Evolutionary conservation across 2,888 invertebrate genomes (phyloP).

Genomic region (Urechis unicinctus): DNA sequence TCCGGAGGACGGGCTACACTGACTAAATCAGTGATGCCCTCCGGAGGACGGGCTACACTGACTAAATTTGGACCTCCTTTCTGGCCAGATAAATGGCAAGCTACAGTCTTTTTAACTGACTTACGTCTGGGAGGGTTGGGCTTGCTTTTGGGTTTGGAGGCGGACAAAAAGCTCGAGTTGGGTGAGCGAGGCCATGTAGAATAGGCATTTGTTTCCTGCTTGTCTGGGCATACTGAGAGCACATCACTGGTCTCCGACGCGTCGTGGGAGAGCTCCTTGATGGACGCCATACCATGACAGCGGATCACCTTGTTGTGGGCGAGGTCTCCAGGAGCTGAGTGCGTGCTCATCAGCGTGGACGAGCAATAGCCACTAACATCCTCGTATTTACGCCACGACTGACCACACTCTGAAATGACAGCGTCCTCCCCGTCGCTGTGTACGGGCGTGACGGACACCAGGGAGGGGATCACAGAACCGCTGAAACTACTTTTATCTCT

Average conservation of each 20-base stretch:
- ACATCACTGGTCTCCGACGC: background rate
- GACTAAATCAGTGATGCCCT: no score
- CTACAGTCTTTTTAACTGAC: background rate
- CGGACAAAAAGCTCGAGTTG: no score
- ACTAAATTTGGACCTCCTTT: no score
- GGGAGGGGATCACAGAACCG: constrained; percentile 32
- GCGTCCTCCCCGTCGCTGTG: constrained; percentile 27
- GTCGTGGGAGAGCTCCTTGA: background rate
- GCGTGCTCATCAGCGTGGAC: constrained; percentile 7
- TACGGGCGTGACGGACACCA: constrained; percentile 26
- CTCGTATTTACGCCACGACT: constrained; percentile 1
- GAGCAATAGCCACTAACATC: background rate
- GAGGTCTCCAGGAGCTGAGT: constrained; percentile 10
- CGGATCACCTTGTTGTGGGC: background rate
- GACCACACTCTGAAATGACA: constrained; percentile 4
- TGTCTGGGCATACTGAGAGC: background rate
- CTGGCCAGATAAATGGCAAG: no score
- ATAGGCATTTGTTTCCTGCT: constrained; percentile 7
- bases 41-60: no score
- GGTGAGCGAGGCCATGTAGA: constrained; percentile 20
- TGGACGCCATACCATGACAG: constrained; percentile 1
- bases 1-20: no score
- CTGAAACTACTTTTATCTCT: constrained; percentile 36
- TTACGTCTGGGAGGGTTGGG: background rate
- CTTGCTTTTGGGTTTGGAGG: no score